Base-by-base conservation (phyloP, 2,797 vertebrate species). In the Dipus sagitta region DNA sequence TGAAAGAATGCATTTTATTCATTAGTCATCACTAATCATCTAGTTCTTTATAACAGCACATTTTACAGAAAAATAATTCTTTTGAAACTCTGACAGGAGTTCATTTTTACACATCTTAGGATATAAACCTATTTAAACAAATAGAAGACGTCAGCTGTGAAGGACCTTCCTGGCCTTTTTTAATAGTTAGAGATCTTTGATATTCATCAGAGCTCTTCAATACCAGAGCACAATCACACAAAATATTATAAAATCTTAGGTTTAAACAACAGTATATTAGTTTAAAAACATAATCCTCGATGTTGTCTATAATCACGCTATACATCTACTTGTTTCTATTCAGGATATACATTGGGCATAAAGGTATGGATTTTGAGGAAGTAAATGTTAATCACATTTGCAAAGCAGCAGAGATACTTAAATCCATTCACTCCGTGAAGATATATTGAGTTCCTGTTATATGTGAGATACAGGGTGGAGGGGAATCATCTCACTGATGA, bases 21-120 rank as follows among this genome's bases (percentile, higher is more conserved):
- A 94, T 95, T 94, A 88, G 26, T 74, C 75, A 94, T 92, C 91
- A 6, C 96, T 98, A 98, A 98, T 98, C 98, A 97, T 93, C 96
- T 97, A 97, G 97, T 93, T 97, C 97, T 97, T 97, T 97, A 98
- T 94, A 95, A 98, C 97, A 98, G 94, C 97, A 97, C 97, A 98
- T 97, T 98, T 97, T 97, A 97, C 94, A 96, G 97, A 98, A 98
- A 98, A 98, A 97, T 98, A 98, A 98, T 98, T 98, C 95, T 93
- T 96, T 96, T 68, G 68, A 97, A 98, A 98, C 94, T 97, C 97
- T 97, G 97, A 97, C 82, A 96, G 97, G 96, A 98, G 96, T 97
- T 98, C 96, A 97, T 97, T 98, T 98, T 95, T 97, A 94, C 95
- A 96, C 97, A 97, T 98, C 95, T 97, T 94, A 95, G 95, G 94